A percentile compares a stretch with the other conserved stretches of the same genome.
Conservation (phyloP, 1,140 invertebrate genomes). For the Ruditapes philippinarum region DNA sequence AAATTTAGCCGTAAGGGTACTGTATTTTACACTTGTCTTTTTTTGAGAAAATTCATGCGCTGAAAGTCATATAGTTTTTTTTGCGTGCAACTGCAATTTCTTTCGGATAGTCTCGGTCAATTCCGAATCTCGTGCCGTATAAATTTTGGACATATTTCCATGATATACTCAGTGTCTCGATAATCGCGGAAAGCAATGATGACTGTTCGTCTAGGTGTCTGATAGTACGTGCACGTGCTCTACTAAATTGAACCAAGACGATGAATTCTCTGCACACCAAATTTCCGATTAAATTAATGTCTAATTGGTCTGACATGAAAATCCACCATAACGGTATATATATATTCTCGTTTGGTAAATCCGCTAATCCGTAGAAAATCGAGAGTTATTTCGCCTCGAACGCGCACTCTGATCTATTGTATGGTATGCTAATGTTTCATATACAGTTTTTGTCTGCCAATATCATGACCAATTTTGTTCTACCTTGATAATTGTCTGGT, state of each 20-base stretch:
- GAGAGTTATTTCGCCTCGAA: not conserved
- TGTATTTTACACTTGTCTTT: constrained; percentile 3
- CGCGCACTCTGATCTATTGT: too few species aligned
- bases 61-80: too few species aligned
- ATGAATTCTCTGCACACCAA: not conserved
- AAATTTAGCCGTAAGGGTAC: constrained; percentile 7
- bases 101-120: too few species aligned
- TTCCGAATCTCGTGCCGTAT: too few species aligned
- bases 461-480: not conserved
- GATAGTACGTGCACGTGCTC: not conserved
- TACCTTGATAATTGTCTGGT: too few species aligned
- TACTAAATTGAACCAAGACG: not conserved
- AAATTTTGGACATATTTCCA: not conserved
- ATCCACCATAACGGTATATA: not conserved
- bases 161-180: constrained; percentile 1
- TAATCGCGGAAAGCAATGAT: too few species aligned
- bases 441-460: not conserved
- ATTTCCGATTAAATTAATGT: too few species aligned
- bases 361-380: too few species aligned
- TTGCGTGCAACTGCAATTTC: too few species aligned
- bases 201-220: not conserved
- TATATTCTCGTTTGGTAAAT: not conserved
- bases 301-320: too few species aligned
- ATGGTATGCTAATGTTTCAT: constrained; percentile 8
- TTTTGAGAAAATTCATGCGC: not conserved